Conservation (phyloP, 1,140 invertebrate genomes). For the Drosophila serrata region DNA sequence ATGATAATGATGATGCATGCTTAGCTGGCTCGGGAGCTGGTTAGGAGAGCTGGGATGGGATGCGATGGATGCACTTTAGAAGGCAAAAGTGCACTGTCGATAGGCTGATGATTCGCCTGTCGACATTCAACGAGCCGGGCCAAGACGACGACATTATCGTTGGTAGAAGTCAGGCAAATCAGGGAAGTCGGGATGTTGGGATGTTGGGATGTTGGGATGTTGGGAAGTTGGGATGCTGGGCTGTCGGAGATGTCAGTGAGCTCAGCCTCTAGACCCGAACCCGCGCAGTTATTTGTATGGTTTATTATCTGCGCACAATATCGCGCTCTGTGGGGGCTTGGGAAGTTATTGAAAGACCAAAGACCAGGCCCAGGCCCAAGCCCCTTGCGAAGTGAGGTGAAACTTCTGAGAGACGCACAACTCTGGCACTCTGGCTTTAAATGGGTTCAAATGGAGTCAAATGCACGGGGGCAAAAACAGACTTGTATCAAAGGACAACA, state of each 20-base stretch:
- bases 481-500: neutral
- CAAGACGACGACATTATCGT: constrained; percentile 78
- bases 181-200: constrained; percentile 24
- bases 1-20: constrained; percentile 76
- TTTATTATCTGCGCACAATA: constrained; percentile 53
- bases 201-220: neutral
- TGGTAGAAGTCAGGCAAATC: constrained; percentile 65
- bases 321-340: constrained; percentile 69
- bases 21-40: constrained; percentile 38
- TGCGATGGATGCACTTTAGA: constrained; percentile 36
- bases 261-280: neutral
- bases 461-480: constrained; percentile 3
- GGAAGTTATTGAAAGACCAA: constrained; percentile 69
- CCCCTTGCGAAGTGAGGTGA: constrained; percentile 15
- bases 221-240: neutral
- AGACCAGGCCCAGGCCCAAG: constrained; percentile 30
- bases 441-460: constrained; percentile 33
- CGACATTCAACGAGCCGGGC: constrained; percentile 63
- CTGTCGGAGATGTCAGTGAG: constrained; percentile 11
- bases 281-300: constrained; percentile 53
- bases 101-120: constrained; percentile 75
- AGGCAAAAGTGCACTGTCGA: constrained; percentile 67
- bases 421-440: constrained; percentile 3
- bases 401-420: constrained; percentile 44
- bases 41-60: constrained; percentile 2